Evolutionary conservation across 2,888 invertebrate species (phyloP), one percentile per base, ranked within the genome.

Genomic region (Cancer borealis): DNA sequence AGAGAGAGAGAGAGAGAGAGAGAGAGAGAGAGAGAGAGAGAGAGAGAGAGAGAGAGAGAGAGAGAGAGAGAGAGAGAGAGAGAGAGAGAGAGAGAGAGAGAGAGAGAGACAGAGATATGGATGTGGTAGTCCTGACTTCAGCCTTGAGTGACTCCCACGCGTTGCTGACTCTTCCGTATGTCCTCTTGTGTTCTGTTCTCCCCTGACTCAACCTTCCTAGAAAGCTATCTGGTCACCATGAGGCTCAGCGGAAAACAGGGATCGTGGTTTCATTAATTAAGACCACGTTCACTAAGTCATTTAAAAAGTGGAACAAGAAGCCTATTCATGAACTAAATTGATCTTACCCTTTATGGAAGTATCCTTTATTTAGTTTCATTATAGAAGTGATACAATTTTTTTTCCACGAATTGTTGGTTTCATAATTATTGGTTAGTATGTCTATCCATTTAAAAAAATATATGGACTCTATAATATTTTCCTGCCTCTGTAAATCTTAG

Each of bases 41-140:
- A 60, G 60, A 60, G 60, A 60, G 60, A 60, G 60, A 60, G 60
- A 60, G 60, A 60, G 60, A 60, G 60, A 87, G 87, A 87, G 87
- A 87, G 87, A 87, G 87, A 87, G 87, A 87, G 87, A 87, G 87
- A 87, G 87, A 87, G 87, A 87, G 87, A 87, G 84, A 84, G 84
- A 84, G 84, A 84, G 84, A 84, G 84, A 84, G 84, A 84, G 84
- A 54, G 54, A 54, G 54, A 54, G 54, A 54, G 54, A 54, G 54
- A 54, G 3, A 54, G 54, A 54, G 54, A 54, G 54, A 54, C 2
- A 54, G 54, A 54, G 54, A 54, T 8, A 54, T 8, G 14, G 54
- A 3, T 8, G 54, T 8, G 54, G 54, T 54, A 8, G 54, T 14
- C 8, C 14, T 54, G 12, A 8, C 54, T 54, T 54, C 54, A 54